A percentile compares a stretch with the other conserved stretches of the same genome.
Evolutionary conservation across 2,888 invertebrate species (phyloP).

Genomic region (Drosophila nr. medialis): DNA sequence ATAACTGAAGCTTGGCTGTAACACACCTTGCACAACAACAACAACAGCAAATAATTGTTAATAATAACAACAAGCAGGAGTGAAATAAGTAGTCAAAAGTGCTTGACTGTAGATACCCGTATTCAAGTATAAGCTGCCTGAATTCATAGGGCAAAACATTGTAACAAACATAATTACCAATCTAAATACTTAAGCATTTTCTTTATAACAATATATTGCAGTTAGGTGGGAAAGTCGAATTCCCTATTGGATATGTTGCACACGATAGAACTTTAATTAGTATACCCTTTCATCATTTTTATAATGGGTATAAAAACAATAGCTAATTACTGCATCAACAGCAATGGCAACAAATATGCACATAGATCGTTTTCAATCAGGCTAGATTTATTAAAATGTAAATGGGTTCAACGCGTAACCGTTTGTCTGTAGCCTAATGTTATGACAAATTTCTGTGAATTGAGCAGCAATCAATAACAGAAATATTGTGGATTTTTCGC

Average conservation of each 20-base stretch:
- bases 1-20: conserved; percentile 73
- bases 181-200: not conserved
- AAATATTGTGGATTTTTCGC: conserved; percentile 56
- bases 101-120: conserved; percentile 20
- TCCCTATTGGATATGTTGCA: not conserved
- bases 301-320: conserved; percentile 37
- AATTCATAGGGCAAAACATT: not conserved
- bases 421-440: conserved; percentile 48
- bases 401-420: conserved; percentile 65
- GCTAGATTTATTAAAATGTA: conserved; percentile 52
- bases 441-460: conserved; percentile 70
- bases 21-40: conserved; percentile 66
- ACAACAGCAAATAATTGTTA: conserved; percentile 32
- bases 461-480: conserved; percentile 56
- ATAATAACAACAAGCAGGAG: conserved; percentile 28
- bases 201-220: not conserved
- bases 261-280: not conserved
- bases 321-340: conserved; percentile 12
- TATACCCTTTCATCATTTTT: not conserved
- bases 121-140: not conserved
- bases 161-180: not conserved
- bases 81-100: conserved; percentile 3
- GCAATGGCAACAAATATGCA: conserved; percentile 37
- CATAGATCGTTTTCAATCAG: conserved; percentile 57
- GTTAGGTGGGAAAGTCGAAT: not conserved